Percentiles rank a stretch among this genome's conserved stretches.
Conservation (phyloP, 2,888 invertebrate genomes). For the Dione vanillae region DNA sequence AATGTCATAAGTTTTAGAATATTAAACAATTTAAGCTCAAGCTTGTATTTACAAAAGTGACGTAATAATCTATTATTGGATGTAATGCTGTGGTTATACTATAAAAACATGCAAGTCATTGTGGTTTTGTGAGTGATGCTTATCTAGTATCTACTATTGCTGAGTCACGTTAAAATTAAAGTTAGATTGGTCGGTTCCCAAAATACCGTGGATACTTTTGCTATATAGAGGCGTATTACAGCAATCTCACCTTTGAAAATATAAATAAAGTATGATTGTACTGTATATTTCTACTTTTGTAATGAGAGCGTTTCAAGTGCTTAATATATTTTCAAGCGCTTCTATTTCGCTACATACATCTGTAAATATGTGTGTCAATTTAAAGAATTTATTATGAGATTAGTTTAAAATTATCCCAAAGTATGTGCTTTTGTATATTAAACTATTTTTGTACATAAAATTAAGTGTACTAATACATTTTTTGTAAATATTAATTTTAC, state of each 20-base stretch:
- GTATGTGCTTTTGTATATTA: no score
- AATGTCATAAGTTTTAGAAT: not conserved
- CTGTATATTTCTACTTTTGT: no score
- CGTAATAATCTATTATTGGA: slow-evolving; percentile 14
- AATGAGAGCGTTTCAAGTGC: no score
- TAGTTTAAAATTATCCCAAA: no score
- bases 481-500: no score
- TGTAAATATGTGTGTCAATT: no score
- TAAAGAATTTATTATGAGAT: no score
- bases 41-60: slow-evolving; percentile 10
- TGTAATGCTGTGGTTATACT: slow-evolving; percentile 9
- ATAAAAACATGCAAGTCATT: slow-evolving; percentile 11
- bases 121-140: slow-evolving; percentile 14
- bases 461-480: no score
- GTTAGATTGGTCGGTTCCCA: not conserved
- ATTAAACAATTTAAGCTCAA: not conserved
- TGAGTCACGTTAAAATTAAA: not conserved
- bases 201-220: not conserved
- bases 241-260: not conserved
- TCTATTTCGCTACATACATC: no score
- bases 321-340: no score
- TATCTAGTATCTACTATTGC: slow-evolving; percentile 4
- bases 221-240: not conserved
- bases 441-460: no score
- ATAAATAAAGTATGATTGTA: no score